Base-by-base conservation (phyloP, 2,888 invertebrate genomes). In the Alitta virens region DNA sequence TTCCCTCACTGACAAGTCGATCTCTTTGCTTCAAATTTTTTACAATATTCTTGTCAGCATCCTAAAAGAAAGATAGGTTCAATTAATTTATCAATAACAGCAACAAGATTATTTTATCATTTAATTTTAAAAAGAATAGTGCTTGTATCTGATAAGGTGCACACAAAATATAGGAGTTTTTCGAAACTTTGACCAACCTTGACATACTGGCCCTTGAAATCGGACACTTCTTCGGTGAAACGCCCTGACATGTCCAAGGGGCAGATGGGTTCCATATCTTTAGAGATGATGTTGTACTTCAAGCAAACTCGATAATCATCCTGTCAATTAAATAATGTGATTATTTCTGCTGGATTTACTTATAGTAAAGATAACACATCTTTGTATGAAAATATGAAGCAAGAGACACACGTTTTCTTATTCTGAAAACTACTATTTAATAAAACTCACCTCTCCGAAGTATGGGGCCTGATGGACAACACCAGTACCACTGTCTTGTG, bases 401-500 rank as follows among this genome's bases (percentile, higher is more conserved):
- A n/a, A n/a, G n/a, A n/a, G n/a, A n/a, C n/a, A n/a, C n/a, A n/a
- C n/a, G n/a, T n/a, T n/a, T n/a, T n/a, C n/a, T n/a, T n/a, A n/a
- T n/a, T n/a, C n/a, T n/a, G n/a, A n/a, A n/a, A n/a, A n/a, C n/a
- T n/a, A n/a, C n/a, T n/a, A n/a, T n/a, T n/a, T n/a, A n/a, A n/a
- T n/a, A n/a, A n/a, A 40, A 46, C 46, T 63, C 67, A 84, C 84
- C 81, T 86, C 99, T 73, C 99, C 99, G 84, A 99, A 99, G 83
- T 97, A 99, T 7, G 99, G 96, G 1, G 99, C 94, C 84, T 97
- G 96, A 80, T 99, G 99, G 24, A 99, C 99, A 69, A 98, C 86
- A 24, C 98, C 98, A 14, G 98, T 98, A 84, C 99, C 99, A 66
- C 93, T 91, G 74, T 97, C 98, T 64, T 93, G 89, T 0, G 95